Evolutionary conservation across 2,797 vertebrate species (phyloP).

Genomic region (Sitta carolinensis): DNA sequence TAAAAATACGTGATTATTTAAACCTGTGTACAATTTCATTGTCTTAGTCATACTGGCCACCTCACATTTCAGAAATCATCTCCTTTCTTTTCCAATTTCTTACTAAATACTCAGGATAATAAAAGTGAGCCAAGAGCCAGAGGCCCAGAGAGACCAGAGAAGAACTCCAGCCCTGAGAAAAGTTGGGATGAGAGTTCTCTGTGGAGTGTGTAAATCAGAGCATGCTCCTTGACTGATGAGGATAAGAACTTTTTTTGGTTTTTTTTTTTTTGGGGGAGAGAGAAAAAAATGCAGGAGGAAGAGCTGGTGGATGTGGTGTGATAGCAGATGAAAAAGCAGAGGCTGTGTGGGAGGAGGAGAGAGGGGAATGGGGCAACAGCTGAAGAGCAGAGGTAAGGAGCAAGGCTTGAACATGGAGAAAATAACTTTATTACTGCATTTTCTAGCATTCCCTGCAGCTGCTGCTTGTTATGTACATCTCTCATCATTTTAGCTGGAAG

Average conservation of each 20-base stretch:
- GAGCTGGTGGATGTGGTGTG: slow-evolving; percentile 1
- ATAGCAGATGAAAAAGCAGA: slow-evolving; percentile 25
- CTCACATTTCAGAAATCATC: background rate
- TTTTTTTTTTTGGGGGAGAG: background rate
- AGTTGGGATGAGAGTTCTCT: background rate
- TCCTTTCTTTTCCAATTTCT: background rate
- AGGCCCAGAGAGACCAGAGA: background rate
- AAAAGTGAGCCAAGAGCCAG: background rate
- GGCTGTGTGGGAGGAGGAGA: slow-evolving; percentile 26
- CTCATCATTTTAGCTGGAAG: background rate
- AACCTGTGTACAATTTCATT: background rate
- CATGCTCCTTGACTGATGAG: slow-evolving; percentile 31
- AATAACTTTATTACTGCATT: background rate
- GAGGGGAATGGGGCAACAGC: slow-evolving; percentile 24
- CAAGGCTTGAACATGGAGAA: background rate
- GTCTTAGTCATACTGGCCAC: background rate
- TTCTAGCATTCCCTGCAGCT: background rate
- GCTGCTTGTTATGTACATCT: background rate
- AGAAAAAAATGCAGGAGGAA: slow-evolving; percentile 16
- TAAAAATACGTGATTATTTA: rapidly evolving
- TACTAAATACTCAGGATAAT: background rate
- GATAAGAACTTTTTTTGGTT: background rate
- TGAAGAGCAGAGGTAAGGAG: slow-evolving; percentile 57
- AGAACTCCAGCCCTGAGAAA: background rate
- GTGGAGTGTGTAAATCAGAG: background rate